Base-by-base conservation (phyloP, 2,797 vertebrate species). In the Etheostoma perlongum region DNA sequence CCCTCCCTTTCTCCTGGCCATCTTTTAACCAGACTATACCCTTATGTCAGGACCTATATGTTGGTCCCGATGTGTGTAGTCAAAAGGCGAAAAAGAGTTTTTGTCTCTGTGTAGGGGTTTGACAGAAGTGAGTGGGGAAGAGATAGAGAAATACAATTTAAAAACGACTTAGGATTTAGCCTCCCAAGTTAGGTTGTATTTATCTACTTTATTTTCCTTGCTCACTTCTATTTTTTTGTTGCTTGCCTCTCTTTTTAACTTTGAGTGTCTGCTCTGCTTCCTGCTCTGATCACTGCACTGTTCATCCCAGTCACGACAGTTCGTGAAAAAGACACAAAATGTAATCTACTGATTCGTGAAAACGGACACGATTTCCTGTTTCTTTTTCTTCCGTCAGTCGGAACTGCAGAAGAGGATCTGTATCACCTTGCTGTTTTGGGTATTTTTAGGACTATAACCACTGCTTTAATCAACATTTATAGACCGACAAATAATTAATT, bases 11-110 rank as follows among this genome's bases (percentile, higher is more conserved):
- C 59, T 55, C 61, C 74, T 19, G 23, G 70, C 65, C 68, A 62
- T 78, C 61, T 78, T 70, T 85, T 73, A 75, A 82, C 55, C 76
- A 83, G 55, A 78, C 62, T 81, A 77, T 66, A 78, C 63, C 59
- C 42, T 81, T n/a, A 40, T 83, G 76, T 73, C 72, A 76, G 63
- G 47, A 71, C 27, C 78, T 54, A 83, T 70, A 76, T 68, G 53
- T 69, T 72, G 78, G 77, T 72, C 59, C 55, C 8, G 2, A 12
- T 72, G 65, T 79, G 77, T 78, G 48, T 69, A 84, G 86, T 83
- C 79, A 79, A 79, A 85, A 63, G 72, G 80, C 2, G 6, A 40
- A 40, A 44, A 14, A 74, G 59, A 76, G 69, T 83, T 66, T 66
- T 30, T 69, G 55, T 79, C 58, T 77, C 53, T 36, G 46, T 74